Conservation (phyloP, 2,113 vertebrate species). For the Ahaetulla prasina region DNA sequence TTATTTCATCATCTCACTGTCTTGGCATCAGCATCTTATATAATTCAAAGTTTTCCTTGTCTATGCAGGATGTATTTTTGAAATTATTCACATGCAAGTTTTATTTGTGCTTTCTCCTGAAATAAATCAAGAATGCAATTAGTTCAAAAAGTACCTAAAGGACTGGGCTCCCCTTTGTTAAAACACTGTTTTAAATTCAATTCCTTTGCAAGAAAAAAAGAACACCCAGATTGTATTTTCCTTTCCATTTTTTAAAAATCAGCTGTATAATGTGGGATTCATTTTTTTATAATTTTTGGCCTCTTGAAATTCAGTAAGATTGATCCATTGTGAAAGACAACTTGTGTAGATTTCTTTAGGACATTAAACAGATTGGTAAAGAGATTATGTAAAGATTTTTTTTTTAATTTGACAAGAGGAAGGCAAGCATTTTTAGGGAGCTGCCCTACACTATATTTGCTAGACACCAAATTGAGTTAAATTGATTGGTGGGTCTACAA, state of each 20-base stretch:
- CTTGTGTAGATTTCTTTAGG: background rate
- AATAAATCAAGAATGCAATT: background rate
- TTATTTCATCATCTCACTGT: background rate
- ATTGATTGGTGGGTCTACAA: background rate
- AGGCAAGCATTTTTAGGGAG: background rate
- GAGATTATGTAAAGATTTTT: background rate
- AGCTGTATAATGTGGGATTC: slow-evolving; percentile 3
- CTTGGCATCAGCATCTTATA: background rate
- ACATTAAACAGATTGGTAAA: background rate
- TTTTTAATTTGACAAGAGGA: background rate
- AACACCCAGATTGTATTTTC: background rate
- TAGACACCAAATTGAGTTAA: background rate
- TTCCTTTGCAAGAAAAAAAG: background rate
- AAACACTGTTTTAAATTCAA: background rate
- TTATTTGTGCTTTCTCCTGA: background rate
- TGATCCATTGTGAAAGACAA: slow-evolving; percentile 6
- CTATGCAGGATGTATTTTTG: rapidly evolving
- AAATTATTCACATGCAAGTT: background rate
- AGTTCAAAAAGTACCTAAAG: background rate
- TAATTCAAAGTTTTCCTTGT: background rate
- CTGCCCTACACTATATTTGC: background rate
- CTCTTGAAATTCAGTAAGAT: slow-evolving; percentile 20
- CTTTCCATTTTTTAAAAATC: background rate
- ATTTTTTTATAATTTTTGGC: slow-evolving; percentile 4
- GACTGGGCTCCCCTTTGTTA: background rate